phyloP scores from a whole-genome alignment of 2,797 vertebrate genomes.

The Manis crassicaudata region DNA sequence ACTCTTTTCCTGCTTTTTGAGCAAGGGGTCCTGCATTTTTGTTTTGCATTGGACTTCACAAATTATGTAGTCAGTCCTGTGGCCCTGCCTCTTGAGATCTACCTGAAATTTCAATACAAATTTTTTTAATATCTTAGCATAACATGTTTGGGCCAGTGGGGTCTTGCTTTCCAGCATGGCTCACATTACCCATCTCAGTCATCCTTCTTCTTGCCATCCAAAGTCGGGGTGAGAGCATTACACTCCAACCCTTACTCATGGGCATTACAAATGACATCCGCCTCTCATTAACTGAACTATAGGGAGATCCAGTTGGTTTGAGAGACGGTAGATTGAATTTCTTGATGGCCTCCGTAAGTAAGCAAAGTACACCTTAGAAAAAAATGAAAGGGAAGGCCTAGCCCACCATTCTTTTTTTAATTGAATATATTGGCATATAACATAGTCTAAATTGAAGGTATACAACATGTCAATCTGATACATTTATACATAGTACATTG shows the following conservation, averaged over 20 bases:
- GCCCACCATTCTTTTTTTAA: not conserved
- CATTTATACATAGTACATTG: not conserved
- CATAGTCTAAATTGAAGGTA: not conserved
- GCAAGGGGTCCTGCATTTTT: not conserved
- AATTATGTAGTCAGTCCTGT: not conserved
- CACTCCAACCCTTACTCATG: not conserved
- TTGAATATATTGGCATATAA: not conserved
- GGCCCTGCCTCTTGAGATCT: not conserved
- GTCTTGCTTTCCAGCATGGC: not conserved
- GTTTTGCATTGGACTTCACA: not conserved
- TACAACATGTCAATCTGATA: not conserved
- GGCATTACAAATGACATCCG: not conserved
- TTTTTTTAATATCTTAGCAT: not conserved
- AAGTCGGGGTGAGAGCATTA: not conserved
- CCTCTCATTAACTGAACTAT: not conserved
- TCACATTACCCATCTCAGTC: not conserved
- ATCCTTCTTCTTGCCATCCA: not conserved
- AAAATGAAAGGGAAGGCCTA: not conserved
- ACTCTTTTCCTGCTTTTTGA: not conserved
- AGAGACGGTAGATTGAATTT: not conserved
- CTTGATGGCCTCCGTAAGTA: not conserved
- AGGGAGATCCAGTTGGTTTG: not conserved
- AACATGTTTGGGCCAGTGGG: not conserved
- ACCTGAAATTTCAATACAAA: not conserved
- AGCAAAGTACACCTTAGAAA: not conserved